Evolutionary conservation across 2,888 invertebrate genomes (phyloP).

Genomic region (Oxytorus armatus): DNA sequence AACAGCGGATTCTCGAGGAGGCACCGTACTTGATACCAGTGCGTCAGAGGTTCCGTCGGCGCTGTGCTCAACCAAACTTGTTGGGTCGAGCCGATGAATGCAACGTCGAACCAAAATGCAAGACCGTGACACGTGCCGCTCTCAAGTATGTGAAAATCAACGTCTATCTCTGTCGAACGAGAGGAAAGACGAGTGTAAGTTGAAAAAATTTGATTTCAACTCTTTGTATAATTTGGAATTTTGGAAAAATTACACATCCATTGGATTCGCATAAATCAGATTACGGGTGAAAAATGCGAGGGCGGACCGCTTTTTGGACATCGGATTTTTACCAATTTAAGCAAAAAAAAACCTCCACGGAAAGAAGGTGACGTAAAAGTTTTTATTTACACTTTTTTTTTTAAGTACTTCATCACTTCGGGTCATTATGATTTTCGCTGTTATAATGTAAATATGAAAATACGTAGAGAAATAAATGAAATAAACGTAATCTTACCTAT

Average conservation of each 20-base stretch:
- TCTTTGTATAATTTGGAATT: background rate
- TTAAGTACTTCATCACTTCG: too few relatives aligned
- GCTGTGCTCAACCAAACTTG: slow-evolving; percentile 99
- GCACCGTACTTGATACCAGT: slow-evolving; percentile 99
- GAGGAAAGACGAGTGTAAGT: slow-evolving; percentile 2
- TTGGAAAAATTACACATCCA: too few relatives aligned
- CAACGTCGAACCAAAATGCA: slow-evolving; percentile 99
- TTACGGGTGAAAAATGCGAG: too few relatives aligned
- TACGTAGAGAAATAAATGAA: background rate
- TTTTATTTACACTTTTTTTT: too few relatives aligned
- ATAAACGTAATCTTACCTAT: slow-evolving; percentile 87
- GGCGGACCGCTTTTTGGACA: too few relatives aligned
- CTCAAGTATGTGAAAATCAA: slow-evolving; percentile 96
- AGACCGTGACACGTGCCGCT: slow-evolving; percentile 98
- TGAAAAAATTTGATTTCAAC: too few relatives aligned
- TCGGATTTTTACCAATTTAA: too few relatives aligned
- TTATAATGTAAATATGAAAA: too few relatives aligned
- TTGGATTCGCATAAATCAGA: too few relatives aligned
- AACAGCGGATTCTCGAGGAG: slow-evolving; percentile 96
- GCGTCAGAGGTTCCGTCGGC: slow-evolving; percentile 98
- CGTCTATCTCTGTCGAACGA: slow-evolving; percentile 90
- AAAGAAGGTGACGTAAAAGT: too few relatives aligned
- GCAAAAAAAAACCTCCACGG: too few relatives aligned
- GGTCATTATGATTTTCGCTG: too few relatives aligned
- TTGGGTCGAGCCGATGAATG: slow-evolving; percentile 95